Evolutionary conservation across 2,113 vertebrate genomes (phyloP), one percentile per base, ranked within the genome.

Genomic region (Passerina amoena): DNA sequence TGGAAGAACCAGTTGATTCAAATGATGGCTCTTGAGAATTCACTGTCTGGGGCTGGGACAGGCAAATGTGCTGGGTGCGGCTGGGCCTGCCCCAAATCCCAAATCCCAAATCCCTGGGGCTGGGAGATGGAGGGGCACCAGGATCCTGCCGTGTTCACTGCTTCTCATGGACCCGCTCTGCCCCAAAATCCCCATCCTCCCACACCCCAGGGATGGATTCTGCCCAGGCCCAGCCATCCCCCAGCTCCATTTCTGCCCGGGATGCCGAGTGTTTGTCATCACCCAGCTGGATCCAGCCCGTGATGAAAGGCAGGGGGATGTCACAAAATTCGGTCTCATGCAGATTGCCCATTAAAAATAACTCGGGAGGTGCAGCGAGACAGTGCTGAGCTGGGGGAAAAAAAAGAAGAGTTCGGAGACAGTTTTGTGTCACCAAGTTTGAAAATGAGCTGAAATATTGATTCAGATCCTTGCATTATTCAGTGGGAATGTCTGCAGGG

Each of bases 1-100:
- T 90, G 95, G 95, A 97, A 96, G 96, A 97, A 96, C 95, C 94
- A 95, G 96, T 92, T 85, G 63, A 65, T 88, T 92, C 82, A 95
- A 92, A 94, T 72, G 92, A 77, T 57, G 76, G 45, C 1, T 85
- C 86, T 91, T 5, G 3, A 57, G 69, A 90, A 68, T 1, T 4
- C 3, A 7, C 70, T 1, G 54, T 31, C 82, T 88, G 71, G 75
- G 70, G 64, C 70, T 42, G 92, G 88, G 78, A 82, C 81, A 90
- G 38, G 79, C 40, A 53, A 92, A 93, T 1, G 23, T 7, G 10
- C 20, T 28, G 90, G 95, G 85, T 33, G 92, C 1, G 63, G 86
- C 79, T 2, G 14, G 61, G 19, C 30, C 35, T 56, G 82, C 73
- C 73, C 82, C 75, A 8, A 27, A 64, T 18, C 5, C n/a, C 42